Conservation (phyloP, 1,140 invertebrate genomes). For the Probaryconus sp. region DNA sequence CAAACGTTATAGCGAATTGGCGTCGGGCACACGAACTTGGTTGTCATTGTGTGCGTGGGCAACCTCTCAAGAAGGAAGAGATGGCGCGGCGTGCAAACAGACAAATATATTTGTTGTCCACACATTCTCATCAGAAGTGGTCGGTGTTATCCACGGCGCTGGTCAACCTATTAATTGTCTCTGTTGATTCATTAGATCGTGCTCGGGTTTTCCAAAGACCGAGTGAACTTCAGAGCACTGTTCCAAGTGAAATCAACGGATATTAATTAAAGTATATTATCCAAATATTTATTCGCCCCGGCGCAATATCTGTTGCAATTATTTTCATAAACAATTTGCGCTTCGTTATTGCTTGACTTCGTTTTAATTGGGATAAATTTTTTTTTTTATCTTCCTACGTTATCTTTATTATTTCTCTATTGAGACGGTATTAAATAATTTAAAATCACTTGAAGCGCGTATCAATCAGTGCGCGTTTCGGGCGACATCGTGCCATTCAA, state of each 20-base stretch:
- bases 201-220: conserved; percentile 72
- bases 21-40: conserved; percentile 31
- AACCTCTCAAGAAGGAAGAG: conserved; percentile 29
- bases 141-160: conserved; percentile 62
- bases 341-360: no score
- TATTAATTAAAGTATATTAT: conserved; percentile 55
- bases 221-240: conserved; percentile 26
- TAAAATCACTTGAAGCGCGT: no score
- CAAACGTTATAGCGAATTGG: conserved; percentile 56
- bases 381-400: no score
- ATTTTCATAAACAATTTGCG: conserved; percentile 45
- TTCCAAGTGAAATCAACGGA: conserved; percentile 55
- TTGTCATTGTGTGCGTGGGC: conserved; percentile 47
- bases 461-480: no score
- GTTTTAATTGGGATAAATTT: no score
- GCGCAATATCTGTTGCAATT: no score
- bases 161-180: conserved; percentile 76
- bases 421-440: no score
- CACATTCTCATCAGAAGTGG: conserved; percentile 63
- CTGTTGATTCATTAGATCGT: conserved; percentile 78
- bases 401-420: no score
- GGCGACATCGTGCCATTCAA: no score
- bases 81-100: conserved; percentile 56
- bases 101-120: conserved; percentile 68
- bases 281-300: conserved; percentile 56